Percentiles rank a stretch among this genome's conserved stretches.
phyloP scores from a whole-genome alignment of 2,113 vertebrate species.

The Gopherus evgoodei region DNA sequence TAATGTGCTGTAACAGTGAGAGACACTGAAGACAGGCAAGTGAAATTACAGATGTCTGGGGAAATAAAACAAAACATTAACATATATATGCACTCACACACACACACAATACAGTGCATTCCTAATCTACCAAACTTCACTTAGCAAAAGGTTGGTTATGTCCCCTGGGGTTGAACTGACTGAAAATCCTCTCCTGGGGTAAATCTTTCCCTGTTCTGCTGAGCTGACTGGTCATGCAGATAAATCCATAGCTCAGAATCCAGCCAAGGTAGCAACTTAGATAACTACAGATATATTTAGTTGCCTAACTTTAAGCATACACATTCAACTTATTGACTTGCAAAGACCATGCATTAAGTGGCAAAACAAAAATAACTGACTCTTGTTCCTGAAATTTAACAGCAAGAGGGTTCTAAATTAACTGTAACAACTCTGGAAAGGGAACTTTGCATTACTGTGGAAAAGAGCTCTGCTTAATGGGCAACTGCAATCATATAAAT shows the following conservation, averaged over 20 bases:
- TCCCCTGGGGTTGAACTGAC: neutral
- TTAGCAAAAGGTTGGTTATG: neutral
- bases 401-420: neutral
- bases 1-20: no score
- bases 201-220: neutral
- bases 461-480: neutral
- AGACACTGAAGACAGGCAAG: no score
- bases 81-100: neutral
- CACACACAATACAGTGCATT: neutral
- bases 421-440: neutral
- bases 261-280: neutral
- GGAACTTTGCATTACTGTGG: neutral
- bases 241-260: neutral
- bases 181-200: neutral
- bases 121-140: neutral
- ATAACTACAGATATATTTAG: neutral
- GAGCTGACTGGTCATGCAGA: neutral
- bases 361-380: neutral
- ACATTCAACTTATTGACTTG: neutral
- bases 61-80: neutral
- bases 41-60: neutral
- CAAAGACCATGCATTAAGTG: neutral
- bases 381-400: neutral
- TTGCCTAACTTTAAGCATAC: neutral
- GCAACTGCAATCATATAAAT: neutral